Conservation (phyloP, 92 coral and sea anemone genomes). For the Galaxea fascicularis region DNA sequence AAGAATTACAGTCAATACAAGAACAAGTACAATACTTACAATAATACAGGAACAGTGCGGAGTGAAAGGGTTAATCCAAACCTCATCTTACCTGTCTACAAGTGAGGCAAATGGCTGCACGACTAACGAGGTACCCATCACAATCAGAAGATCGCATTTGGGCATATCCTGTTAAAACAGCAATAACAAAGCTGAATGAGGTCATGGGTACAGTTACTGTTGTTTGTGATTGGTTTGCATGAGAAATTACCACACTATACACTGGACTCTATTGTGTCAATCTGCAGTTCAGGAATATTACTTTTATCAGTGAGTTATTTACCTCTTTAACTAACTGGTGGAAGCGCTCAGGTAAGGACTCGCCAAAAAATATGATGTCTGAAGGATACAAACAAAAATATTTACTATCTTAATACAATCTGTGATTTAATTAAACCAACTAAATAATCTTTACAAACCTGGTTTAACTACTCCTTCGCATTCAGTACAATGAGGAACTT, state of each 20-base stretch:
- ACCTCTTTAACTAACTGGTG: constrained; percentile 72
- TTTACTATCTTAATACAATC: too few species aligned
- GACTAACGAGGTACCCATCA: constrained; percentile 97
- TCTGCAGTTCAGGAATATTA: background rate
- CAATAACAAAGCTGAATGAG: too few species aligned
- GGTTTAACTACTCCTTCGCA: constrained; percentile 97
- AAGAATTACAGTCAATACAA: too few species aligned
- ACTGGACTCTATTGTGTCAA: background rate
- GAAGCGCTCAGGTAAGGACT: constrained; percentile 87
- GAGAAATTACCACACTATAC: background rate
- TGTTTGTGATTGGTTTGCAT: too few species aligned
- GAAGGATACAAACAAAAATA: constrained; percentile 7
- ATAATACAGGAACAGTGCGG: too few species aligned
- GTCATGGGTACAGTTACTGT: background rate
- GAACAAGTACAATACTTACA: too few species aligned
- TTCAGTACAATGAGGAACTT: constrained; percentile 77
- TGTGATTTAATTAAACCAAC: too few species aligned
- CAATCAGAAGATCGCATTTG: constrained; percentile 88
- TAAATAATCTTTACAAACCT: constrained; percentile 53
- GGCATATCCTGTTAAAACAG: constrained; percentile 76
- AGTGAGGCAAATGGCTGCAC: constrained; percentile 97
- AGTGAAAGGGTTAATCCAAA: background rate
- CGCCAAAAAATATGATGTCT: constrained; percentile 99
- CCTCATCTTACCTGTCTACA: constrained; percentile 76
- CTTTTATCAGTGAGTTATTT: background rate